Conservation (phyloP, 2,888 invertebrate species). For the Heliconius aoede region DNA sequence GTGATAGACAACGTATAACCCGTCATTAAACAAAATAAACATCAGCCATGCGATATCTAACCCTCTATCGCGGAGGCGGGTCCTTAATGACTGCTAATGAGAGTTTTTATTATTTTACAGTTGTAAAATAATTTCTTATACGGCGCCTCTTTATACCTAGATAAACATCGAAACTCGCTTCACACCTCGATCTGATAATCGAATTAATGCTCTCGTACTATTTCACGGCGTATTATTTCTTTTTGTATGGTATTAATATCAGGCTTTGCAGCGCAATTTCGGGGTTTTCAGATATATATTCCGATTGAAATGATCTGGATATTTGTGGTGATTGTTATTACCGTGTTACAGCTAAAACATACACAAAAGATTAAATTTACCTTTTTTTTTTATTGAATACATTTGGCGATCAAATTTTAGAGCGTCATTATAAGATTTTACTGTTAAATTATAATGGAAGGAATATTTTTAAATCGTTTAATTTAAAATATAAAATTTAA, state of each 20-base stretch:
- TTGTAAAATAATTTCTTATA: conserved; percentile 82
- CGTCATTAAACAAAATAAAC: conserved; percentile 74
- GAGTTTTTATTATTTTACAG: conserved; percentile 82
- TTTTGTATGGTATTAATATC: conserved; percentile 77
- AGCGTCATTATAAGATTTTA: conserved; percentile 3
- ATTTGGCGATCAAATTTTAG: conserved; percentile 19
- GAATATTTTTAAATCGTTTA: conserved; percentile 12
- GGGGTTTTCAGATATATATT: conserved; percentile 72
- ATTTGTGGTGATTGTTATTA: conserved; percentile 57
- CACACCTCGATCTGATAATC: conserved; percentile 83
- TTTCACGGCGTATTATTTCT: conserved; percentile 82
- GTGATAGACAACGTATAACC: conserved; percentile 62
- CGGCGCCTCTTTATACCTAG: conserved; percentile 81
- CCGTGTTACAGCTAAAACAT: conserved; percentile 39
- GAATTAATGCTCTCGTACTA: conserved; percentile 81
- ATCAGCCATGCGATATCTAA: conserved; percentile 71
- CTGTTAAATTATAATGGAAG: background rate
- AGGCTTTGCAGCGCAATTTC: conserved; percentile 76
- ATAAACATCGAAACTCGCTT: conserved; percentile 84
- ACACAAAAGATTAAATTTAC: background rate
- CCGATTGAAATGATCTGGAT: conserved; percentile 77
- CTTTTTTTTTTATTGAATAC: conserved; percentile 19
- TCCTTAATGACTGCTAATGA: conserved; percentile 82
- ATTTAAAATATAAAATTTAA: conserved; percentile 4
- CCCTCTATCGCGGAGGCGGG: conserved; percentile 78